Percentiles rank a stretch among this genome's conserved stretches.
These are phyloP conservation scores for Mugil cephalus DNA, from an alignment of 2,113 vertebrate species.

Conservation along the genomic window DNA sequence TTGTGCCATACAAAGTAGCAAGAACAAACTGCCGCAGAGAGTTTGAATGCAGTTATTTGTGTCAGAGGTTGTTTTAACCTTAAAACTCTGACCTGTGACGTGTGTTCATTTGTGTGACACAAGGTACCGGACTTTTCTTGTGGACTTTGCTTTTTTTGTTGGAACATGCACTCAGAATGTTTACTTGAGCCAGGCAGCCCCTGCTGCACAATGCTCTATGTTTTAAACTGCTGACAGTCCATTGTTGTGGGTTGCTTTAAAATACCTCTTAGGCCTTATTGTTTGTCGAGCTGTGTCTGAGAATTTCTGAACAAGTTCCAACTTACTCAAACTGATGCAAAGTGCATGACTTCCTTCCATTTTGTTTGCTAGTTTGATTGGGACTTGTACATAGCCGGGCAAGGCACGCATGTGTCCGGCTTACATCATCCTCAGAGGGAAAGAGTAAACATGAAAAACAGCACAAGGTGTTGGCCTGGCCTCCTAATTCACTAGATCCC, in stretches of 20 bases:
- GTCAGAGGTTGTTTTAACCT: not conserved
- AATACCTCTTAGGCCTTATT: not conserved
- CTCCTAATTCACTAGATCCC: no score
- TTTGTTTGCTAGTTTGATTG: not conserved
- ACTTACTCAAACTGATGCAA: not conserved
- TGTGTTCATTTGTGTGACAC: no score
- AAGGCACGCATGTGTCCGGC: not conserved
- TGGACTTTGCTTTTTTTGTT: slow-evolving; percentile 54
- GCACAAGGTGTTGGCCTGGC: no score
- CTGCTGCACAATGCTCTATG: not conserved
- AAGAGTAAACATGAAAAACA: no score
- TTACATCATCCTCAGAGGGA: no score
- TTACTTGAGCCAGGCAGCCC: slow-evolving; percentile 12
- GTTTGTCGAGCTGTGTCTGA: not conserved
- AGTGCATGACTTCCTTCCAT: accelerated
- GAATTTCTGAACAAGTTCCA: not conserved
- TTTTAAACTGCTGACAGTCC: not conserved
- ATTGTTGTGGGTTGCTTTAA: not conserved
- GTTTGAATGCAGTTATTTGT: not conserved
- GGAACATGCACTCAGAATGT: slow-evolving; percentile 10
- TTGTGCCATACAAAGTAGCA: no score
- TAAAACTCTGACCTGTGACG: not conserved
- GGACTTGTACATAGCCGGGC: not conserved
- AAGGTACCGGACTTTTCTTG: not conserved
- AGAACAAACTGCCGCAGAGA: not conserved